Percentiles rank a stretch among this genome's conserved stretches.
Evolutionary conservation across 1,140 invertebrate genomes (phyloP).

Genomic region (Scaptodrosophila lebanonensis): DNA sequence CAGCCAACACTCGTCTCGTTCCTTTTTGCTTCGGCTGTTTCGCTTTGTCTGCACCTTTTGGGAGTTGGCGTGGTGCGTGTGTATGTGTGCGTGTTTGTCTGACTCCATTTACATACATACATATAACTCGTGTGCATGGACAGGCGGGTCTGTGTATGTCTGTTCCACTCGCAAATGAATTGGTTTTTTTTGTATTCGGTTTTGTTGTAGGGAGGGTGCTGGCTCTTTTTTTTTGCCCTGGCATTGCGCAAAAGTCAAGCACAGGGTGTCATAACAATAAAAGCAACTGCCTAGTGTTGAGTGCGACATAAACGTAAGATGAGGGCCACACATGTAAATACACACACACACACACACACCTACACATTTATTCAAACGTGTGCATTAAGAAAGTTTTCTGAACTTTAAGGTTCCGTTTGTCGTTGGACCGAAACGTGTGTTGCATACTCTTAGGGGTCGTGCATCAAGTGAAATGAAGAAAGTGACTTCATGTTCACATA

Average conservation of each 20-base stretch:
- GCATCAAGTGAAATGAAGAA: no score
- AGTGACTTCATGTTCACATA: no score
- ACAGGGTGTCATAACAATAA: slow-evolving; percentile 47
- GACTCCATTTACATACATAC: not conserved
- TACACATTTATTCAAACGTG: no score
- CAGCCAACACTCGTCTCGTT: slow-evolving; percentile 3
- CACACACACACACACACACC: no score
- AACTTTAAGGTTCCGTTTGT: no score
- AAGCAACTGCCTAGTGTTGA: slow-evolving; percentile 23
- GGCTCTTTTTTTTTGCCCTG: not conserved
- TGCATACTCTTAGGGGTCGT: no score
- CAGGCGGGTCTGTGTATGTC: slow-evolving; percentile 10
- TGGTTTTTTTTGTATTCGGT: slow-evolving; percentile 39
- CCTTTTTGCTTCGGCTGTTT: slow-evolving; percentile 29
- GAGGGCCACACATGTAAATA: slow-evolving; percentile 35
- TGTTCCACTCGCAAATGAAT: slow-evolving; percentile 46
- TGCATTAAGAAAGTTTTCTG: no score
- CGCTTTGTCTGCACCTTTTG: slow-evolving; percentile 28
- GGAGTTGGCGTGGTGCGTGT: slow-evolving; percentile 34
- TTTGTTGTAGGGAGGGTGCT: not conserved
- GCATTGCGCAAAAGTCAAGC: not conserved
- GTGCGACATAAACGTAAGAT: slow-evolving; percentile 20
- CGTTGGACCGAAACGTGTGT: no score
- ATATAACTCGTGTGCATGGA: not conserved
- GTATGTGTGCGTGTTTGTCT: not conserved